phyloP scores from a whole-genome alignment of 2,888 invertebrate species.

The Macaria notata region DNA sequence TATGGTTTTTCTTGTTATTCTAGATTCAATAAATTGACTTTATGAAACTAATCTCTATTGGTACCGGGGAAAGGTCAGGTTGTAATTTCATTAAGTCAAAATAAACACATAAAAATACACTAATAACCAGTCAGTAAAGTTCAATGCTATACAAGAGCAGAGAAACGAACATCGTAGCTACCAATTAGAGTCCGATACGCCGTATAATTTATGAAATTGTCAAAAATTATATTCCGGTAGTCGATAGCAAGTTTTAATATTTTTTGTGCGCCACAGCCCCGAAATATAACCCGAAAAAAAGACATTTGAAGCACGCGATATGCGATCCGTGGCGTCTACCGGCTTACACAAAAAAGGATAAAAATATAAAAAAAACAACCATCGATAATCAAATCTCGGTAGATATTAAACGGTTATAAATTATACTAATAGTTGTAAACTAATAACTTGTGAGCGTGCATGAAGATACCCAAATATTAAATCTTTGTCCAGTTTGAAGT shows the following conservation, averaged over 20 bases:
- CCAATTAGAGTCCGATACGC: conserved; percentile 68
- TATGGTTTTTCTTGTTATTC: too few species aligned
- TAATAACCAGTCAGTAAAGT: neutral
- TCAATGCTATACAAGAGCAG: neutral
- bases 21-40: too few species aligned
- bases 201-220: conserved; percentile 79
- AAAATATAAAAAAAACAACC: conserved; percentile 59
- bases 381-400: conserved; percentile 75
- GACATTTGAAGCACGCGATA: conserved; percentile 74
- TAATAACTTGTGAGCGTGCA: conserved; percentile 58
- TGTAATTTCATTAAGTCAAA: too few species aligned
- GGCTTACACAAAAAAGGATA: conserved; percentile 38
- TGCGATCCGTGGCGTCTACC: conserved; percentile 63
- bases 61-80: too few species aligned
- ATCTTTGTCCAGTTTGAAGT: conserved; percentile 33
- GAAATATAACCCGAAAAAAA: conserved; percentile 65
- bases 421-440: conserved; percentile 77
- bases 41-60: too few species aligned
- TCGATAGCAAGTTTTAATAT: conserved; percentile 72
- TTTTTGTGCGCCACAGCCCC: conserved; percentile 72
- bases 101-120: conserved; percentile 4
- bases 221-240: conserved; percentile 81
- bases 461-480: conserved; percentile 32
- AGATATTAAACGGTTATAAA: conserved; percentile 79
- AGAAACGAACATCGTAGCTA: conserved; percentile 54